phyloP scores from a whole-genome alignment of 2,797 vertebrate species.

The Coregonus ussuriensis region DNA sequence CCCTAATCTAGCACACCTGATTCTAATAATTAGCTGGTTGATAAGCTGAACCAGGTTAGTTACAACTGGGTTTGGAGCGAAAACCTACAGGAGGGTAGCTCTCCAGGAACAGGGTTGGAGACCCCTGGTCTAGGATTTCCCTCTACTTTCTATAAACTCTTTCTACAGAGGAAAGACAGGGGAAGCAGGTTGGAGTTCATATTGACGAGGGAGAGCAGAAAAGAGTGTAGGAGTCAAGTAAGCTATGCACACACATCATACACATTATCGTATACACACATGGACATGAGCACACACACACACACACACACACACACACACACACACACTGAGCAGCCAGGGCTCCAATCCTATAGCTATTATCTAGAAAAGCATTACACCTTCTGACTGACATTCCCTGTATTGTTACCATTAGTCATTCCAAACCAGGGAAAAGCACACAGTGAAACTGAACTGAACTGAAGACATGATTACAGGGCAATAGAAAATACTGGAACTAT shows the following conservation, averaged over 20 bases:
- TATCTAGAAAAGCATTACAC: slow-evolving; percentile 41
- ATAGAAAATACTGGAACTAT: slow-evolving; percentile 12
- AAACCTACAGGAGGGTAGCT: too few relatives aligned
- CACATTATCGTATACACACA: not conserved
- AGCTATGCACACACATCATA: not conserved
- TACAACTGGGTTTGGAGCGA: too few relatives aligned
- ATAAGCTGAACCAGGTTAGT: too few relatives aligned
- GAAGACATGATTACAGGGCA: slow-evolving; percentile 24
- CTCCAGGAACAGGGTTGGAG: too few relatives aligned
- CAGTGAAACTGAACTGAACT: not conserved
- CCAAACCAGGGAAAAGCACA: too few relatives aligned
- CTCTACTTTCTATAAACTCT: slow-evolving; percentile 15
- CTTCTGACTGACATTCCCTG: slow-evolving; percentile 17
- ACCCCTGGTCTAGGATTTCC: slow-evolving; percentile 7
- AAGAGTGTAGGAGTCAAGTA: slow-evolving; percentile 25
- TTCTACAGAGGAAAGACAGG: slow-evolving; percentile 29
- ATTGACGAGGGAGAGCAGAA: slow-evolving; percentile 43
- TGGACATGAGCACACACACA: slow-evolving; percentile 1
- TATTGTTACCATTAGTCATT: too few relatives aligned
- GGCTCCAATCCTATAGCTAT: slow-evolving; percentile 18
- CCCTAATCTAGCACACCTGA: too few relatives aligned
- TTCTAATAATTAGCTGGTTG: too few relatives aligned
- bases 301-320: not conserved
- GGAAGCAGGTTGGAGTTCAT: slow-evolving; percentile 47
- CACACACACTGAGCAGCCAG: slow-evolving; percentile 10